Base-by-base conservation (phyloP, 2,888 invertebrate genomes). In the Netelia virgata region DNA sequence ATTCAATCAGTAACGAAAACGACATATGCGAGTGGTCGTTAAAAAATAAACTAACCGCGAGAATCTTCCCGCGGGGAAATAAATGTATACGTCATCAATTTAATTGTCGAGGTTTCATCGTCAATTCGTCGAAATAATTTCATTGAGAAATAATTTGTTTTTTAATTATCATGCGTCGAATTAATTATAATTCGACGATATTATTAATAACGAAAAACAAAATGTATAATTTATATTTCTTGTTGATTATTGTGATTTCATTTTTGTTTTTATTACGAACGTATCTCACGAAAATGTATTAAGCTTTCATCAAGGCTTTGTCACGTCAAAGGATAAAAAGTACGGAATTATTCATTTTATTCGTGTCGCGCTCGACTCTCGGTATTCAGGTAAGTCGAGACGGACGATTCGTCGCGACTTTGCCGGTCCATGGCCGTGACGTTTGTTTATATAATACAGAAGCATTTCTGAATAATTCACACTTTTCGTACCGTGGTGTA, bases 311-410 rank as follows among this genome's bases (percentile, higher is more conserved):
- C 11, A 47, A 47, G 47, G 0, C 11, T 47, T 10, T 47, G 28
- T 55, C 14, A 16, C 53, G 3, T 28, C 23, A 10, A 23, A 53
- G 53, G 53, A 50, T 16, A 10, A 69, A 28, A 55, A 36, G 53
- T 53, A 16, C 16, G 8, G 16, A 53, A 69, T 53, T 53, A 53
- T 69, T 53, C 66, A 66, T 50, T 10, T 66, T 66, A 43, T 43
- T 66, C 20, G 20, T 47, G 47, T 43, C 18, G 23, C 14, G 2
- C 63, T 63, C 28, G 23, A 61, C 18, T 50, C 11, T 47, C 11
- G 14, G 47, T 47, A 47, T 47, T 14, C 14, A 6, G 47, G 47
- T 47, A 47, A 47, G 47, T 11, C 47, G 47, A 47, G 11, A 47
- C 47, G 47, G 14, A 47, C 47, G 47, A 47, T 47, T 47, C 47